phyloP scores from a whole-genome alignment of 2,888 invertebrate genomes.

The Euzetes globulus region DNA sequence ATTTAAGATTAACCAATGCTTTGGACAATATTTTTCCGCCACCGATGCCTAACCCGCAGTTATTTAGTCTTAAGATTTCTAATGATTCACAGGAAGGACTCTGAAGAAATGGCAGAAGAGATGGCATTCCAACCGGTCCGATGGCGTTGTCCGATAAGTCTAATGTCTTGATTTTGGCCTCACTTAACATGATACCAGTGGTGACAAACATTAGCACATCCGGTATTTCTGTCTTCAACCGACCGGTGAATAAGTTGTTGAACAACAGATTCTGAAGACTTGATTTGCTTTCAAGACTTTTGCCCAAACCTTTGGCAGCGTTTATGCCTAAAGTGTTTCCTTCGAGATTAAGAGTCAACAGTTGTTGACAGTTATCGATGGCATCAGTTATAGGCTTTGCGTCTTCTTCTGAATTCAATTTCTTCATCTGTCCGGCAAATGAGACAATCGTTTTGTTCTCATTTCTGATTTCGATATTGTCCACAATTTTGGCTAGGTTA shows the following conservation, averaged over 20 bases:
- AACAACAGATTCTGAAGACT: conserved; percentile 71
- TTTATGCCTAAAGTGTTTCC: conserved; percentile 88
- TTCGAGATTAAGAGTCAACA: conserved; percentile 71
- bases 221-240: conserved; percentile 92
- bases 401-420: conserved; percentile 67
- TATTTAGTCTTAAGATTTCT: conserved; percentile 74
- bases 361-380: conserved; percentile 59
- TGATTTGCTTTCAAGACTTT: conserved; percentile 66
- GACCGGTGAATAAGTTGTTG: conserved; percentile 94
- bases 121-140: conserved; percentile 87
- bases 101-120: conserved; percentile 69
- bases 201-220: conserved; percentile 62
- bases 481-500: background rate
- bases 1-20: conserved; percentile 17
- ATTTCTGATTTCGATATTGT: background rate
- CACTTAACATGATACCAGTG: conserved; percentile 67
- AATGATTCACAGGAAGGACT: conserved; percentile 71
- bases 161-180: conserved; percentile 68
- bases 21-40: conserved; percentile 60
- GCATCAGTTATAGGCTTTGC: conserved; percentile 67
- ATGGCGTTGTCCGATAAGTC: conserved; percentile 96
- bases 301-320: conserved; percentile 75
- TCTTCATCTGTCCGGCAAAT: conserved; percentile 69
- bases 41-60: conserved; percentile 85
- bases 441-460: conserved; percentile 53